Evolutionary conservation across 2,113 vertebrate genomes (phyloP).

Genomic region (Tretioscincus oriximinensis): DNA sequence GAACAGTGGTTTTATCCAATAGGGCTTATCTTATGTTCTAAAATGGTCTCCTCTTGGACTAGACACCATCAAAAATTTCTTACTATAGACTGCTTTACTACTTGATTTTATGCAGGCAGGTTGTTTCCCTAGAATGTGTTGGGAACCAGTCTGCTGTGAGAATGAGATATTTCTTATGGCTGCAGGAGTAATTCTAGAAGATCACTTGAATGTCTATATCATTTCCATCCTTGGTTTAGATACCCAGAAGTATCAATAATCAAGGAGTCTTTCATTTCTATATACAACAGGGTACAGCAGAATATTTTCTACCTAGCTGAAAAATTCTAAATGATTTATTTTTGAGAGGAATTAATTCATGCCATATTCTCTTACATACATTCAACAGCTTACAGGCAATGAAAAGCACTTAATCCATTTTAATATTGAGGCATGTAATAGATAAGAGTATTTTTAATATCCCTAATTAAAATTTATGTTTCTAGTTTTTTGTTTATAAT

Average conservation of each 20-base stretch:
- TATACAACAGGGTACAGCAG: background rate
- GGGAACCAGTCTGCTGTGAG: too few relatives aligned
- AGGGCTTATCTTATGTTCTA: too few relatives aligned
- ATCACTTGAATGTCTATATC: too few relatives aligned
- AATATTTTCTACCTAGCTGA: conserved; percentile 21
- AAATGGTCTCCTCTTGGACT: too few relatives aligned
- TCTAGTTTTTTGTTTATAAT: conserved; percentile 52
- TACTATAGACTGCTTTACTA: too few relatives aligned
- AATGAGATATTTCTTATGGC: too few relatives aligned
- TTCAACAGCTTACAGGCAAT: background rate
- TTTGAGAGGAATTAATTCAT: background rate
- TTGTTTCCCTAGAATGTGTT: too few relatives aligned
- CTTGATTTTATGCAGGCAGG: too few relatives aligned
- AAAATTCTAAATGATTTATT: background rate
- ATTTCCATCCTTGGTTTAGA: too few relatives aligned
- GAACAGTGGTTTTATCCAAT: too few relatives aligned
- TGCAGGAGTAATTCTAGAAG: too few relatives aligned
- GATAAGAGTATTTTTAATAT: conserved; percentile 25
- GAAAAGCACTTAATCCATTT: conserved; percentile 15
- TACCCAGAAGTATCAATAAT: background rate
- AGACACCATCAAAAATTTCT: too few relatives aligned
- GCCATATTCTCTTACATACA: background rate
- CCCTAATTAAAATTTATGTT: conserved; percentile 20
- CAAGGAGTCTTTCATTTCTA: background rate
- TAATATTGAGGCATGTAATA: conserved; percentile 6